Percentiles rank a stretch among this genome's conserved stretches.
Evolutionary conservation across 1,140 invertebrate species (phyloP).

Genomic region (Dinothrombium tinctorium): DNA sequence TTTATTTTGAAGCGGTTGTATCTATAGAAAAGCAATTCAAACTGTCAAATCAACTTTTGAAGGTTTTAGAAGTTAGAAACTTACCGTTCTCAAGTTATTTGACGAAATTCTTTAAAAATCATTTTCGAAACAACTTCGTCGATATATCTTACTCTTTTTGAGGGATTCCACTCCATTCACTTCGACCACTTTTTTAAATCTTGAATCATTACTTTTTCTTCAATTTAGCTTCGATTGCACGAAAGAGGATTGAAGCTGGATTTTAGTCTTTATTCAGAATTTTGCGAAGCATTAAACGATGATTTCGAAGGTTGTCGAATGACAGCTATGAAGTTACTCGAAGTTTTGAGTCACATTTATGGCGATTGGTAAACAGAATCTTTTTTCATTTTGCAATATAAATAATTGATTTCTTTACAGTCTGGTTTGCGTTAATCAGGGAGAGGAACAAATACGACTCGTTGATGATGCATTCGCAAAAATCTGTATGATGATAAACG

Average conservation of each 20-base stretch:
- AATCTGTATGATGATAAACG: slow-evolving; percentile 76
- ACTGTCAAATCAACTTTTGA: too few species aligned
- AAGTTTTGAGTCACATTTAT: slow-evolving; percentile 57
- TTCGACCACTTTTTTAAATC: too few species aligned
- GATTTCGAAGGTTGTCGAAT: slow-evolving; percentile 81
- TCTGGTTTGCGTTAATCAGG: slow-evolving; percentile 15
- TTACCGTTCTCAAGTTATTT: too few species aligned
- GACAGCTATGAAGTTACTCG: slow-evolving; percentile 58
- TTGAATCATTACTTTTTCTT: too few species aligned
- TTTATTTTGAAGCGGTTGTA: too few species aligned
- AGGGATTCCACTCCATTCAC: too few species aligned
- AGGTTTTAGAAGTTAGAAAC: too few species aligned
- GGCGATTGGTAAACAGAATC: slow-evolving; percentile 37
- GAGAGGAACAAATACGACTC: slow-evolving; percentile 33
- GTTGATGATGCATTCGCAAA: slow-evolving; percentile 91
- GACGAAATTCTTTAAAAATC: too few species aligned
- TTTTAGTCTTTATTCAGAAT: slow-evolving; percentile 49
- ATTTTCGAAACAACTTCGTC: too few species aligned
- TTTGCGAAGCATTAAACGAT: slow-evolving; percentile 57
- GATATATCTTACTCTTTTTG: too few species aligned
- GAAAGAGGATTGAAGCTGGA: slow-evolving; percentile 28
- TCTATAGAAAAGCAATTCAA: too few species aligned
- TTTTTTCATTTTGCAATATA: slow-evolving; percentile 8
- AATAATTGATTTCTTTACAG: slow-evolving; percentile 13
- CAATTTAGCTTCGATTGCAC: too few species aligned